Base-by-base conservation (phyloP, 2,797 vertebrate genomes). In the Chloroceryle inda region DNA sequence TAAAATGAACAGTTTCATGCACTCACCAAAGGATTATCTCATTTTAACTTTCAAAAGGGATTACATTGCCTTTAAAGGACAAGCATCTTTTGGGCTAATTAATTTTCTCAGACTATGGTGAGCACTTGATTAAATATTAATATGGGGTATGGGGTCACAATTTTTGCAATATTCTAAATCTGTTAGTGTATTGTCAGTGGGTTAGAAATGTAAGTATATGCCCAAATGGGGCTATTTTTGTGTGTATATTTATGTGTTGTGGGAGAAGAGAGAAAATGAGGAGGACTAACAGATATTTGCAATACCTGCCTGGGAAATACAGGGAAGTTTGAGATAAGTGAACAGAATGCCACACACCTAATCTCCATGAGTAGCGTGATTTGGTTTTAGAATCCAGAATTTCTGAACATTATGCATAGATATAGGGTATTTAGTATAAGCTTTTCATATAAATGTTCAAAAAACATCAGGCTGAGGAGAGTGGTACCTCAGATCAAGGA, bases 401-500 rank as follows among this genome's bases (percentile, higher is more conserved):
- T 97, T 93, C 81, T 79, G 82, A 94, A 58, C 24, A 27, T 82
- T 93, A 79, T 89, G 35, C 78, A 72, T 22, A 42, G 74, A 79
- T 61, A 84, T 22, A 53, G 44, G 67, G 76, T 67, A 81, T 89
- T 96, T 93, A 89, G 88, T 77, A 47, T 40, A 94, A 96, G 90
- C 55, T 96, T 97, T 97, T 94, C 83, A 72, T 64, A 78, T 50
- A 69, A 92, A 83, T 83, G 86, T 90, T 95, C 84, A 85, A 84
- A 96, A 97, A 96, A 74, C 78, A 59, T 95, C 95, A 96, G 96
- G 91, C 96, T 96, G 90, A 83, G 95, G 92, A 97, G 96, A 93
- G 87, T 87, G 95, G 91, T 95, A 95, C 95, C 88, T 44, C 40
- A 98, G 96, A 98, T 98, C 97, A 98, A 98, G 97, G 95, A 96